Evolutionary conservation across 2,113 vertebrate genomes (phyloP).

Genomic region (Dissostichus mawsoni): DNA sequence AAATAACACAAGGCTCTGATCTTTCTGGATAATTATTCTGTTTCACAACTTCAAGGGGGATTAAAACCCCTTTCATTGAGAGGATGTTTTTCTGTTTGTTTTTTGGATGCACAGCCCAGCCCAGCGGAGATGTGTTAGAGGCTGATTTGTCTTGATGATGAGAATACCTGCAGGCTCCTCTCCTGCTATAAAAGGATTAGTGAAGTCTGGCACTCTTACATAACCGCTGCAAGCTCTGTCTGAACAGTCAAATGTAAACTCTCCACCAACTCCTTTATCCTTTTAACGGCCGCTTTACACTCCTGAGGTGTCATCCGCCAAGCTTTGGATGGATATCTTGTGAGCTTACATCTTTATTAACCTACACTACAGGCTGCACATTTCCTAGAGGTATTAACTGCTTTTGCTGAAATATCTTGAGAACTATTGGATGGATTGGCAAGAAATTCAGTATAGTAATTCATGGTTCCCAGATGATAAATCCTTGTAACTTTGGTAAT

Average conservation of each 20-base stretch:
- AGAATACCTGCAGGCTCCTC: constrained; percentile 53
- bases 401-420: background rate
- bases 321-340: background rate
- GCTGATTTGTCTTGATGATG: constrained; percentile 62
- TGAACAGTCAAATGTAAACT: background rate
- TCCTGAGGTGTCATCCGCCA: background rate
- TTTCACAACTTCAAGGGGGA: background rate
- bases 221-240: constrained; percentile 51
- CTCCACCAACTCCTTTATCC: constrained; percentile 2
- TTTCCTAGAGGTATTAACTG: too few relatives aligned
- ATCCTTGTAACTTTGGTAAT: too few relatives aligned
- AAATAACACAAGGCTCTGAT: constrained; percentile 41
- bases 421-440: background rate
- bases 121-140: constrained; percentile 24
- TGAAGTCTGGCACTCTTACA: constrained; percentile 57
- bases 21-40: background rate
- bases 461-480: too few relatives aligned
- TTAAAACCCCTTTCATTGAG: constrained; percentile 9
- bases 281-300: background rate
- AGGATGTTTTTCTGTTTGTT: background rate
- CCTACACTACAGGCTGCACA: too few relatives aligned
- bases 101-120: constrained; percentile 6
- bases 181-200: constrained; percentile 56
- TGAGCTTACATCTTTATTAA: background rate
- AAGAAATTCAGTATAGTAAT: background rate